Percentiles rank a stretch among this genome's conserved stretches.
Evolutionary conservation across 2,113 vertebrate genomes (phyloP).

Genomic region (Australoheros scitulus): DNA sequence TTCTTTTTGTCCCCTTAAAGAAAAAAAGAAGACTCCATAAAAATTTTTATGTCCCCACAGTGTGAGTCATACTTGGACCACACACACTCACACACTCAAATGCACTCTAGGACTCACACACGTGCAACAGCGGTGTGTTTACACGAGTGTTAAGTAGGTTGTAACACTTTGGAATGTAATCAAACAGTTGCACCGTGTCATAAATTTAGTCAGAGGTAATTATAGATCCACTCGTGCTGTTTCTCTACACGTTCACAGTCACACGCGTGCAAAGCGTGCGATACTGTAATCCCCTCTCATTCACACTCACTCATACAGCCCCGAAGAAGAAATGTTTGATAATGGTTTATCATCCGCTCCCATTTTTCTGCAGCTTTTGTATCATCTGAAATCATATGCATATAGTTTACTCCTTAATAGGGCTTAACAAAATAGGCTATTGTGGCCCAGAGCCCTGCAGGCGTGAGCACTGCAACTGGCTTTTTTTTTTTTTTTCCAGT

Average conservation of each 20-base stretch:
- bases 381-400: conserved; percentile 10
- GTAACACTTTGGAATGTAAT: conserved; percentile 25
- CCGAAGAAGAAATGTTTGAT: background rate
- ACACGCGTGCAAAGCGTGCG: background rate
- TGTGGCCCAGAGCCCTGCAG: background rate
- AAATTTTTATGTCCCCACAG: background rate
- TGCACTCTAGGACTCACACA: background rate
- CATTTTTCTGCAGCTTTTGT: background rate
- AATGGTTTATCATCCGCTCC: background rate
- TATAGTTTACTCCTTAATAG: background rate
- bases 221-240: background rate
- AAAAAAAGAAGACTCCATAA: background rate
- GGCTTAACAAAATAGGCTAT: conserved; percentile 2
- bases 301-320: conserved; percentile 1
- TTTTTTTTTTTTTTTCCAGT: background rate
- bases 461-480: background rate
- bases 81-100: background rate
- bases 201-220: conserved; percentile 36
- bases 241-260: background rate
- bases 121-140: conserved; percentile 1
- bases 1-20: background rate
- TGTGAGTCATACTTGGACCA: background rate
- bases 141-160: conserved; percentile 15
- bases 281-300: conserved; percentile 19
- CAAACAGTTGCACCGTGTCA: conserved; percentile 11